Percentiles rank a stretch among this genome's conserved stretches.
phyloP scores from a whole-genome alignment of 2,113 vertebrate genomes.

The Hassar affinis region DNA sequence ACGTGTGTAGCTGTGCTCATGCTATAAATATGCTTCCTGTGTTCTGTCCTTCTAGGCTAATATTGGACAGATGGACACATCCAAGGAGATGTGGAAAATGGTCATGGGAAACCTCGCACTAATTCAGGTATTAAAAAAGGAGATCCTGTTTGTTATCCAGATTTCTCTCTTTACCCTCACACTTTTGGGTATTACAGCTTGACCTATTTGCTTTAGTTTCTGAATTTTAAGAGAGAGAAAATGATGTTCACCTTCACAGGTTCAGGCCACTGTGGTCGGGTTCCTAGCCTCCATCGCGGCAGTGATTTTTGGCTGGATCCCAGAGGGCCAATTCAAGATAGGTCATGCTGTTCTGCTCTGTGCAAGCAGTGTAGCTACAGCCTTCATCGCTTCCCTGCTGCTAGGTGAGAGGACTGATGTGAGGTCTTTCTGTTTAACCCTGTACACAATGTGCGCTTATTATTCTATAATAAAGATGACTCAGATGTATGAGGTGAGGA shows the following conservation, averaged over 20 bases:
- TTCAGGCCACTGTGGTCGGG: conserved; percentile 96
- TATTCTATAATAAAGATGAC: neutral
- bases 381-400: conserved; percentile 93
- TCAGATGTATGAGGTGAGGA: neutral
- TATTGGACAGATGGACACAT: conserved; percentile 93
- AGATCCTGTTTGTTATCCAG: conserved; percentile 23
- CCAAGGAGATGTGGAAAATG: conserved; percentile 96
- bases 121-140: conserved; percentile 82
- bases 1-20: neutral
- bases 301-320: conserved; percentile 96
- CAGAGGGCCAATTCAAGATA: conserved; percentile 89
- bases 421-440: neutral
- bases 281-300: conserved; percentile 96
- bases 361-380: conserved; percentile 94
- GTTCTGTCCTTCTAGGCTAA: conserved; percentile 81
- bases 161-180: neutral
- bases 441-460: neutral
- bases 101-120: conserved; percentile 95
- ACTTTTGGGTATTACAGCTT: no score
- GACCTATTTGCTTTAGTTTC: neutral
- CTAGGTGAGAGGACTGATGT: conserved; percentile 78
- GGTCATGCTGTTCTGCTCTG: conserved; percentile 92
- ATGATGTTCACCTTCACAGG: conserved; percentile 68
- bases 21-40: conserved; percentile 39
- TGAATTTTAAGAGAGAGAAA: neutral